A percentile compares a stretch with the other conserved stretches of the same genome.
Evolutionary conservation across 37 sponge, comb jelly and placozoan species (phyloP).

Genomic region (Oscarella lobularis): DNA sequence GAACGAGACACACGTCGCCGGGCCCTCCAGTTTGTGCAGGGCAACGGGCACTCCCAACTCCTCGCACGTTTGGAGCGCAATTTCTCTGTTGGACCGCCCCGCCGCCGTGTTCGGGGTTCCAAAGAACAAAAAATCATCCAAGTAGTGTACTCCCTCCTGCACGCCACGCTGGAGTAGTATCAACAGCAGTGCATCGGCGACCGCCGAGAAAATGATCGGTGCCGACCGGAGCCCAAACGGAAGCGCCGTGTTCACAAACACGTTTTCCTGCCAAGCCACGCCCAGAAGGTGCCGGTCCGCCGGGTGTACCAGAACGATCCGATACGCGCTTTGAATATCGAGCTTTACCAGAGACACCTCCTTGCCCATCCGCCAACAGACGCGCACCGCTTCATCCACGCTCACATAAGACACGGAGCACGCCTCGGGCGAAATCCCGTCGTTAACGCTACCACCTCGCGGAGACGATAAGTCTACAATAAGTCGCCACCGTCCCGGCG

Average conservation of each 20-base stretch:
- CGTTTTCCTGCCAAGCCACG: conserved; percentile 14
- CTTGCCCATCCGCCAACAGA: too few species aligned
- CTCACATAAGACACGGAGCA: conserved; percentile 12
- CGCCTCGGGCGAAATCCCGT: conserved; percentile 15
- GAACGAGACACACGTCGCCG: too few species aligned
- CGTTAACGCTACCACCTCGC: conserved; percentile 18
- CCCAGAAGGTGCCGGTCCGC: conserved; percentile 14
- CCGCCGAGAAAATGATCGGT: too few species aligned
- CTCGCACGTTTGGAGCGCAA: not conserved
- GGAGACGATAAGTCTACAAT: conserved; percentile 32
- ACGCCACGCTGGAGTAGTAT: not conserved
- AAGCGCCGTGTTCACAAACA: conserved; percentile 1
- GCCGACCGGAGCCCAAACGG: too few species aligned
- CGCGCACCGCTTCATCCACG: too few species aligned
- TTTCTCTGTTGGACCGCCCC: not conserved
- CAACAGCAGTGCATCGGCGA: conserved; percentile 21
- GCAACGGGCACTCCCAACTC: conserved; percentile 19
- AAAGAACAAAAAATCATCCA: conserved; percentile 2
- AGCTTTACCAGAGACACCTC: too few species aligned
- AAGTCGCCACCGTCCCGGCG: too few species aligned
- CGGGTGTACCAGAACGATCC: too few species aligned
- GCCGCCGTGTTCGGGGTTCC: conserved; percentile 3
- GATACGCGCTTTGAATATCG: too few species aligned
- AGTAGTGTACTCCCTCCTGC: too few species aligned
- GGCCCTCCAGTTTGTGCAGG: conserved; percentile 19